Conservation (phyloP, 2,888 invertebrate genomes). For the Drosophila recens region DNA sequence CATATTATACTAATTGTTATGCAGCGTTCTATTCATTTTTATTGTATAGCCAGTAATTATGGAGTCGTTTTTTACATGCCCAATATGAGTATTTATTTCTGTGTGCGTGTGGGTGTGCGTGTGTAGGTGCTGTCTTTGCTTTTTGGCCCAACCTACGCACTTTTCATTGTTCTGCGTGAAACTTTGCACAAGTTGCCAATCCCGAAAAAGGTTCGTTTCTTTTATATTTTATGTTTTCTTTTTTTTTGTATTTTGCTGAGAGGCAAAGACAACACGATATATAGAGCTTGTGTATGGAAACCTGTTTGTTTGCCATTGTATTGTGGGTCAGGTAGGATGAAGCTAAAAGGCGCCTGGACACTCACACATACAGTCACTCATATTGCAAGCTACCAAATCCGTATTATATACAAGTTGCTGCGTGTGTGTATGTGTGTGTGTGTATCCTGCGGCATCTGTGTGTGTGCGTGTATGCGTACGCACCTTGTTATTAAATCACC, state of each 20-base stretch:
- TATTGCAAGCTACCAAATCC: constrained; percentile 67
- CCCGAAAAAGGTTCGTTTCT: constrained; percentile 52
- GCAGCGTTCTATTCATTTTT: constrained; percentile 45
- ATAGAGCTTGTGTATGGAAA: constrained; percentile 4
- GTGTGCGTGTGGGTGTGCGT: constrained; percentile 7
- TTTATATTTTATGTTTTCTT: constrained; percentile 16
- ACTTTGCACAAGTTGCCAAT: constrained; percentile 58
- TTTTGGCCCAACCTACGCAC: constrained; percentile 54
- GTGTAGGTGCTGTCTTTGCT: constrained; percentile 35
- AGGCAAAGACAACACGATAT: constrained; percentile 33
- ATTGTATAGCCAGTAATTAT: constrained; percentile 63
- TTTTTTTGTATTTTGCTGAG: constrained; percentile 17
- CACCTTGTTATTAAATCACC: constrained; percentile 71
- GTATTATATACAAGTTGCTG: too few relatives aligned
- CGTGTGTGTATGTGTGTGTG: constrained; percentile 24
- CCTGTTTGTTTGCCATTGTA: constrained; percentile 56
- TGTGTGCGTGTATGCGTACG: constrained; percentile 41
- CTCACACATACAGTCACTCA: constrained; percentile 26
- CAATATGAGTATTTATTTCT: constrained; percentile 36
- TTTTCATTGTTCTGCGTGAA: constrained; percentile 58
- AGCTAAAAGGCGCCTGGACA: constrained; percentile 58
- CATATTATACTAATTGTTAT: constrained; percentile 64
- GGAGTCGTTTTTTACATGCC: constrained; percentile 61
- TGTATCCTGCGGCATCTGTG: constrained; percentile 25
- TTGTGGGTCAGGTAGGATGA: constrained; percentile 63